Evolutionary conservation across 1,140 invertebrate genomes (phyloP), one percentile per base, ranked within the genome.

Genomic region (Bursaphelenchus mucronatus): DNA sequence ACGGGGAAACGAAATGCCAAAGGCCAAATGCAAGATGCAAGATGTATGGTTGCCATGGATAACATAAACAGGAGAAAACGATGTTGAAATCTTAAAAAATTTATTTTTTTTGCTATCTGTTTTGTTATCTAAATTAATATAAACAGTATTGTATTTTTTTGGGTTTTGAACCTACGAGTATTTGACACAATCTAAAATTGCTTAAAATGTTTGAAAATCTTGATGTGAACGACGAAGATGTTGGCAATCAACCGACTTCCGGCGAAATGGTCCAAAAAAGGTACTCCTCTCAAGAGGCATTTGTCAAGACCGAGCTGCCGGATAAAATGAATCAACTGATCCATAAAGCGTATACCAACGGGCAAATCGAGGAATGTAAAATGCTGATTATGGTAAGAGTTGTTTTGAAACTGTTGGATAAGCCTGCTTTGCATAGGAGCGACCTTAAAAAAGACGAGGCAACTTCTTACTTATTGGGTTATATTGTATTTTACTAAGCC

Each of bases 281-380:
- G 30, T 30, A 30, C 30, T 30, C 30, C 2, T 30, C 30, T 30
- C 47, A n/a, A 49, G 47, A n/a, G 13, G 47, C 13, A 4, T n/a
- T 49, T n/a, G 47, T n/a, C 19, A 49, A 49, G 47, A 49, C 47
- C 13, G 13, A n/a, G 6, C 13, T 49, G 62, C 69, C 69, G 21
- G 69, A 73, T 59, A 17, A 41, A 5, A 17, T 56, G 8, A 70
- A 70, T 50, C 41, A 43, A 15, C 45, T 19, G 21, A 15, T 70
- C 13, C 55, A 66, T 49, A 39, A 63, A 0, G 41, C 68, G 11
- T 70, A 71, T 68, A 59, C 67, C 17, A 49, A 41, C 19, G 19
- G 43, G 43, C 47, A 61, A 50, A 55, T 73, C 11, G 51, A 49
- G 11, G 30, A 52, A 49, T 73, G 70, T 30, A 71, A 67, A 43